Evolutionary conservation across 23 tunicate genomes (phyloP), one percentile per base, ranked within the genome.

Genomic region (Halocynthia roretzi): DNA sequence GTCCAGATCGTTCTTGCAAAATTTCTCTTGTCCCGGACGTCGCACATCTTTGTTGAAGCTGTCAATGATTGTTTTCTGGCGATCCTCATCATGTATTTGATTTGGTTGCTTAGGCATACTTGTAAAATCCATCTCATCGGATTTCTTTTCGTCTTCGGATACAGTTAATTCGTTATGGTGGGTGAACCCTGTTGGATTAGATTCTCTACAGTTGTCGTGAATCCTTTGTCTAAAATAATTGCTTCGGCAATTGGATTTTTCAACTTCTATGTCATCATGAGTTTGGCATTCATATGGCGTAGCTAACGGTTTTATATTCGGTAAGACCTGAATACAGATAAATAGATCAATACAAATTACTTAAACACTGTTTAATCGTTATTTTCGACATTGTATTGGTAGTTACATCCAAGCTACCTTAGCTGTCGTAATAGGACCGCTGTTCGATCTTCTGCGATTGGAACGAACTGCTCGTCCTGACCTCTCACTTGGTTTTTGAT

Each of bases 371-470:
- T 31, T 31, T 31, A 4, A 31, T 0, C 4, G 4, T 31, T 4
- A 31, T 31, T 31, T 31, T 31, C 44, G 44, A 31, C 44, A 67
- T 67, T 19, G 18, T n/a, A 19, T 67, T 31, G 18, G 17, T 67
- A n/a, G 4, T 67, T 67, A 21, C 44, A 31, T 31, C 44, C 44
- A 31, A 31, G 44, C 44, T 31, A 82, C 86, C 73, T 76, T 83
- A 7, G 81, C 87, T 44, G 77, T 76, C 10, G 70, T 44, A 12
- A 83, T 83, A 5, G 87, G 87, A 40, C 87, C 87, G 52, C 87
- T 83, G 77, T 83, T 83, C 17, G 87, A 83, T 54, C 87, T 61
- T 10, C 87, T 54, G 77, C 77, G 87, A 31, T 31, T 31, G 44
- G 44, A 31, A 31, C 44, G 44, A 31, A 31, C 44, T 31, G 44